A percentile compares a stretch with the other conserved stretches of the same genome.
These are phyloP conservation scores for Scolopax rusticola DNA, from an alignment of 2,797 vertebrate genomes.

Conservation along the genomic window DNA sequence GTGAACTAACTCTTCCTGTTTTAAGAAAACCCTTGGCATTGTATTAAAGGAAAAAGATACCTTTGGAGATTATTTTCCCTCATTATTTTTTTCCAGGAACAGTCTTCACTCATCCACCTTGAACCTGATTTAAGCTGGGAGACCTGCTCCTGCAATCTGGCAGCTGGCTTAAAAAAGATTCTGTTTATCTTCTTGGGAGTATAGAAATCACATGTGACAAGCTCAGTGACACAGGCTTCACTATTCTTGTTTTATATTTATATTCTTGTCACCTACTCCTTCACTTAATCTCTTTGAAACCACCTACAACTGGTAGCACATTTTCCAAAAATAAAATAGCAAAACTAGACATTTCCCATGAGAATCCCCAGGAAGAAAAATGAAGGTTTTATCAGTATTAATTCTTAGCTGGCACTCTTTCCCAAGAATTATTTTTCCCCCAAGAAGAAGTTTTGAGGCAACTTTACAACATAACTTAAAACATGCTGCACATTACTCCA, in stretches of 20 bases:
- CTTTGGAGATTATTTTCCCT: background rate
- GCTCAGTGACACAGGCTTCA: background rate
- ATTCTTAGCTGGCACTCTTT: background rate
- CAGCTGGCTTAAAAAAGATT: background rate
- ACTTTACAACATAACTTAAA: background rate
- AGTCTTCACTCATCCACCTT: background rate
- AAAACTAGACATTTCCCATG: background rate
- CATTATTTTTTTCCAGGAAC: background rate
- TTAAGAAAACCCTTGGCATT: conserved; percentile 25
- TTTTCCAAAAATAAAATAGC: background rate
- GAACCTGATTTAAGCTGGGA: background rate
- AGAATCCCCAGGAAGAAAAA: background rate
- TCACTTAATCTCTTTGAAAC: background rate
- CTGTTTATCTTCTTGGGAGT: background rate
- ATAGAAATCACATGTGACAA: background rate
- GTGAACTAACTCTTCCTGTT: conserved; percentile 21
- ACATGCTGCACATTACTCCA: background rate
- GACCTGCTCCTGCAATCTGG: background rate
- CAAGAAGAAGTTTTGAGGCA: background rate
- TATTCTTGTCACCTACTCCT: background rate
- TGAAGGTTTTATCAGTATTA: background rate
- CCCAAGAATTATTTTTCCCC: background rate
- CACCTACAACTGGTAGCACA: background rate
- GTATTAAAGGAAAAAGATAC: conserved; percentile 12
- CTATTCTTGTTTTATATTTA: background rate